Base-by-base conservation (phyloP, 2,888 invertebrate genomes). In the Drosophila suboccidentalis region DNA sequence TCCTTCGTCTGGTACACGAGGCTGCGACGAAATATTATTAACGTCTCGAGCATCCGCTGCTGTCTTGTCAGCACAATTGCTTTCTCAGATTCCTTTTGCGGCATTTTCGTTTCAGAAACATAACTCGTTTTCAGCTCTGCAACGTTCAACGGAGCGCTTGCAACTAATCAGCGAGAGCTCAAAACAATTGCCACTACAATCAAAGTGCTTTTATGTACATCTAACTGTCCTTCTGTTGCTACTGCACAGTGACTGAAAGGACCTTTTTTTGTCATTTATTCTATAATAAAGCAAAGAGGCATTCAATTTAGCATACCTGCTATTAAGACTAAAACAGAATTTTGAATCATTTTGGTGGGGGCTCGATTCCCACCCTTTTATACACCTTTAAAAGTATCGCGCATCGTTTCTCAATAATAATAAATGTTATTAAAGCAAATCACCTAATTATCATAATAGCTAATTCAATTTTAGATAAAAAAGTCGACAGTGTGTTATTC, bases 1-100 rank as follows among this genome's bases (percentile, higher is more conserved):
- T 96, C 95, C 65, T 95, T 95, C 0, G 95, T 95, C 91, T 96
- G 96, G 88, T 95, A 95, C 36, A 94, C 94, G 87, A 95, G 94
- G 90, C 96, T 96, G 1, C 95, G 94, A 26, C 94, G 90, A 78
- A 95, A 91, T 47, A 93, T 88, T 32, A 83, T 73, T 50, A 91
- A 26, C 0, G 90, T 89, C 49, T 90, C 86, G 4, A 81, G 46
- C 26, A 80, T 34, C 11, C 80, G 58, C 8, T 71, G 67, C 6
- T 75, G 58, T 10, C 75, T 36, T 53, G 71, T 82, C 46, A 79
- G 49, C 61, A 43, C 49, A 49, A 17, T 36, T 29, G 44, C 49
- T 10, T 57, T 38, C 32, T 50, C 34, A 22, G 17, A 39, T 71
- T 62, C 79, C 76, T 71, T 74, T 78, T 78, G 71, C 78, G 75